Base-by-base conservation (phyloP, 1,140 invertebrate species). In the Tyrophagus putrescentiae region DNA sequence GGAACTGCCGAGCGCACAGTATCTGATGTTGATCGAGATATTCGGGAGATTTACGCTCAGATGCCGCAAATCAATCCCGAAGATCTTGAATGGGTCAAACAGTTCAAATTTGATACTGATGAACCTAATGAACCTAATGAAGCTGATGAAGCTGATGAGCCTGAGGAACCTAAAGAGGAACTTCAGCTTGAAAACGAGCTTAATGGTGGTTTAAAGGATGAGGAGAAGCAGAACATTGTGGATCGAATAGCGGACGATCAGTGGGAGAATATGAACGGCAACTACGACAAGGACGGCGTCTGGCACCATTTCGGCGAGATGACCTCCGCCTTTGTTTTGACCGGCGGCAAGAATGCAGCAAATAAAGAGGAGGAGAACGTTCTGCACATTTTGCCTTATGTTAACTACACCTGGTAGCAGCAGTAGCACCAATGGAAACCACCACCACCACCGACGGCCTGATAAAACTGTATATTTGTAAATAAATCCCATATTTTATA, bases 361-460 rank as follows among this genome's bases (percentile, higher is more conserved):
- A 53, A 53, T 29, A 27, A 5, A 5, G 25, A 7, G 25, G 52
- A 54, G 27, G 52, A 54, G 2, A 54, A 54, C 39, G 16, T 45
- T 28, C 39, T 59, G 7, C 57, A 59, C 36, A 59, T 59, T 4
- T 42, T 59, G 57, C 57, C 57, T 59, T 59, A 59, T 59, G 57
- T 59, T 23, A 57, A 57, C 31, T 57, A 16, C 31, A 25, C 36
- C 5, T 57, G 32, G 56, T 57, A 23, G 29, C 44, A 44, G 9
- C n/a, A 50, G 9, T 50, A 9, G 21, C n/a, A n/a, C n/a, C n/a
- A n/a, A n/a, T n/a, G n/a, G n/a, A n/a, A n/a, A n/a, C n/a, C n/a
- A n/a, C n/a, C n/a, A n/a, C n/a, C n/a, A n/a, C n/a, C n/a, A n/a
- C n/a, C n/a, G n/a, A n/a, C n/a, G n/a, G n/a, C n/a, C n/a, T n/a